Conservation (phyloP, 2,888 invertebrate genomes). For the Scaptomyza reducta region DNA sequence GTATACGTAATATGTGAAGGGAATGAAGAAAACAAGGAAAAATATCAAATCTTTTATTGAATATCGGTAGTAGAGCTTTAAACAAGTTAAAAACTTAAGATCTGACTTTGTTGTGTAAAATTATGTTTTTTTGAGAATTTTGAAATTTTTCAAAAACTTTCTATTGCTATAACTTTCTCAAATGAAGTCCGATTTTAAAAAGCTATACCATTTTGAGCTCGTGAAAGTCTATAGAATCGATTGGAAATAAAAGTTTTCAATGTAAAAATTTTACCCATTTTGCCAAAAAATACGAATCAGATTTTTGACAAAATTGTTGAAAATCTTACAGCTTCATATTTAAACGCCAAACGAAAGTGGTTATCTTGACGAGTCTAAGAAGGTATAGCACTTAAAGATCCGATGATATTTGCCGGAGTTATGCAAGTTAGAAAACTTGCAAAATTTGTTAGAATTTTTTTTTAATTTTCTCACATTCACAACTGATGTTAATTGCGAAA, state of each 20-base stretch:
- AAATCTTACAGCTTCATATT: too few species aligned
- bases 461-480: too few species aligned
- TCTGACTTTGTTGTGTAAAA: not conserved
- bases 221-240: not conserved
- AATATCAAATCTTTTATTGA: too few species aligned
- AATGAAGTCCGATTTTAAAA: not conserved
- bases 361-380: not conserved
- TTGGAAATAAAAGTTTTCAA: rapidly evolving
- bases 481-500: not conserved
- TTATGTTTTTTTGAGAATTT: not conserved
- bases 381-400: not conserved
- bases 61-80: not conserved
- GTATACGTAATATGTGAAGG: conserved; percentile 7
- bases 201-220: not conserved
- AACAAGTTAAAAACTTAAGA: not conserved
- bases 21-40: not conserved
- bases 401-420: not conserved
- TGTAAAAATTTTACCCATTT: not conserved
- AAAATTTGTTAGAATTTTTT: too few species aligned
- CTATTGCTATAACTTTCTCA: not conserved
- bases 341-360: not conserved
- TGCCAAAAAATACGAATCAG: too few species aligned
- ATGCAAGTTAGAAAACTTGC: too few species aligned
- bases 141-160: not conserved
- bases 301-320: too few species aligned